phyloP scores from a whole-genome alignment of 2,797 vertebrate species.

The Tamandua tetradactyla region DNA sequence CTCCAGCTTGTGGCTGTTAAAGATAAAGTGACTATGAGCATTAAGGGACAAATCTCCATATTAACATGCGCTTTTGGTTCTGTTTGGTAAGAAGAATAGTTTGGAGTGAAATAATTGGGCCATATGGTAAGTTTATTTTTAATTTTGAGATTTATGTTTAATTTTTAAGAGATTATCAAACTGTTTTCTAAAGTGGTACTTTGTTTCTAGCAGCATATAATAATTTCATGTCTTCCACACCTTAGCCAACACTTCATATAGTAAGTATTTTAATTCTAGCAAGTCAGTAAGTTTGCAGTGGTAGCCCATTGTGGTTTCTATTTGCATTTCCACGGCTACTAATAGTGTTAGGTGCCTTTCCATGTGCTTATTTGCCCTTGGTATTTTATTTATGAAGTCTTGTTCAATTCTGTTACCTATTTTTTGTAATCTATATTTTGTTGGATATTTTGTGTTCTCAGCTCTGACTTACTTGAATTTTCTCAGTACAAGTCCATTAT shows the following conservation, averaged over 20 bases:
- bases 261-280: neutral
- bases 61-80: neutral
- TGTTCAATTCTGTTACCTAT: neutral
- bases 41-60: neutral
- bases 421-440: too few relatives aligned
- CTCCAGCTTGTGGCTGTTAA: neutral
- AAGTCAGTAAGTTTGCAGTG: neutral
- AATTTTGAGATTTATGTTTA: too few relatives aligned
- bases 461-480: neutral
- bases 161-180: neutral
- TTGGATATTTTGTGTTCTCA: neutral
- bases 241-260: neutral
- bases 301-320: neutral
- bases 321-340: neutral
- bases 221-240: neutral
- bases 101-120: neutral
- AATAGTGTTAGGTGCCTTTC: neutral
- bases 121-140: neutral
- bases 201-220: neutral
- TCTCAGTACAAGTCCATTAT: neutral
- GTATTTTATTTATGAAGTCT: neutral
- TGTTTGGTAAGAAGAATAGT: neutral
- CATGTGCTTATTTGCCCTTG: neutral
- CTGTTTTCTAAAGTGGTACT: neutral
- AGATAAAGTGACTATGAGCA: neutral